Evolutionary conservation across 2,113 vertebrate species (phyloP).

Genomic region (Sceloporus undulatus): DNA sequence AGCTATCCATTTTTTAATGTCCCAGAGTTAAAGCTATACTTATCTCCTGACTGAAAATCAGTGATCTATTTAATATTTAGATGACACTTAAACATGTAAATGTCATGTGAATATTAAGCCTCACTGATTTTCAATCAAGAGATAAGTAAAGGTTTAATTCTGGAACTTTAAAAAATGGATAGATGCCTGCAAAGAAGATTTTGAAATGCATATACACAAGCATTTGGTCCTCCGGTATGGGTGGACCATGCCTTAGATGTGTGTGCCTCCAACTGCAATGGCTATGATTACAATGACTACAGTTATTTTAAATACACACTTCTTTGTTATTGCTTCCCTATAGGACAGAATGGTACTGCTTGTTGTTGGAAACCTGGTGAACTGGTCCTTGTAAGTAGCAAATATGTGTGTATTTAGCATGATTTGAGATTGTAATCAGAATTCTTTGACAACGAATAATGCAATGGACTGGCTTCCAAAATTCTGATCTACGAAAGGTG

Average conservation of each 20-base stretch:
- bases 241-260: not conserved
- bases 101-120: too few species aligned
- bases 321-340: constrained; percentile 41
- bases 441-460: not conserved
- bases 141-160: too few species aligned
- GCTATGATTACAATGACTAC: too few species aligned
- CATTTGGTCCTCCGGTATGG: too few species aligned
- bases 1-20: not conserved
- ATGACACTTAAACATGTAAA: not conserved
- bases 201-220: too few species aligned
- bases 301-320: not conserved
- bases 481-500: not conserved
- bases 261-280: constrained; percentile 6
- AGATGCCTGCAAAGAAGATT: too few species aligned
- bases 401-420: accelerated
- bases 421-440: not conserved
- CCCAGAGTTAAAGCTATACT: not conserved
- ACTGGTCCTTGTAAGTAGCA: constrained; percentile 86
- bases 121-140: too few species aligned
- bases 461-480: not conserved
- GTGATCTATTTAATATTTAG: not conserved
- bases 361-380: constrained; percentile 82
- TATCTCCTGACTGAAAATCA: not conserved
- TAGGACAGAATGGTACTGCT: constrained; percentile 87
- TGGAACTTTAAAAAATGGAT: too few species aligned